A percentile compares a stretch with the other conserved stretches of the same genome.
Evolutionary conservation across 2,888 invertebrate species (phyloP).

Genomic region (Hirtodrosophila trivittata): DNA sequence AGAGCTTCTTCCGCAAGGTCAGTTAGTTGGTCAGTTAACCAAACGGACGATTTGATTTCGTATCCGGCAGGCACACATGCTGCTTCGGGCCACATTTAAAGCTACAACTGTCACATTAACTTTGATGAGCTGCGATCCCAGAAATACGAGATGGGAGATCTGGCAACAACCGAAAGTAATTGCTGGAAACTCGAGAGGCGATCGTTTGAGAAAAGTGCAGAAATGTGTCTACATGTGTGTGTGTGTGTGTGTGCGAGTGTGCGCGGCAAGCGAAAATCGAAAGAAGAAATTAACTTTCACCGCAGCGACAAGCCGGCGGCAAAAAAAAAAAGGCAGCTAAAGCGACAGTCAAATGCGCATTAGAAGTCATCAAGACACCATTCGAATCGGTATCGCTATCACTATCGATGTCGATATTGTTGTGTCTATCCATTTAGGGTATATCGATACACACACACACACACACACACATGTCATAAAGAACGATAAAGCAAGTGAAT

Average conservation of each 20-base stretch:
- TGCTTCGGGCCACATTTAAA: conserved; percentile 37
- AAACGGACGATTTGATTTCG: conserved; percentile 24
- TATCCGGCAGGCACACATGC: conserved; percentile 40
- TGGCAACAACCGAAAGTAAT: conserved; percentile 66
- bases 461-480: conserved; percentile 10
- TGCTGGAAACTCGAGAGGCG: conserved; percentile 63
- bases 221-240: conserved; percentile 24
- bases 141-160: conserved; percentile 9
- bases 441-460: conserved; percentile 6
- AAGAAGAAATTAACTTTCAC: conserved; percentile 68
- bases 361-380: conserved; percentile 64
- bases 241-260: conserved; percentile 19
- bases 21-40: conserved; percentile 9
- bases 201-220: conserved; percentile 69
- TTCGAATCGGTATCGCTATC: conserved; percentile 22
- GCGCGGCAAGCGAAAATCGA: conserved; percentile 66
- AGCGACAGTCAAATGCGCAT: conserved; percentile 60
- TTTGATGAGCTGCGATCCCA: conserved; percentile 69
- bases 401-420: conserved; percentile 1
- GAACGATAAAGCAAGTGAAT: conserved; percentile 38
- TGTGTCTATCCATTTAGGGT: neutral
- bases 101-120: conserved; percentile 76
- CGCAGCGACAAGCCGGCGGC: conserved; percentile 53
- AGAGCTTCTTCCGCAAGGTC: conserved; percentile 46
- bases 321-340: conserved; percentile 30